Percentiles rank a stretch among this genome's conserved stretches.
Evolutionary conservation across 2,113 vertebrate genomes (phyloP).

Genomic region (Poicephalus gulielmi): DNA sequence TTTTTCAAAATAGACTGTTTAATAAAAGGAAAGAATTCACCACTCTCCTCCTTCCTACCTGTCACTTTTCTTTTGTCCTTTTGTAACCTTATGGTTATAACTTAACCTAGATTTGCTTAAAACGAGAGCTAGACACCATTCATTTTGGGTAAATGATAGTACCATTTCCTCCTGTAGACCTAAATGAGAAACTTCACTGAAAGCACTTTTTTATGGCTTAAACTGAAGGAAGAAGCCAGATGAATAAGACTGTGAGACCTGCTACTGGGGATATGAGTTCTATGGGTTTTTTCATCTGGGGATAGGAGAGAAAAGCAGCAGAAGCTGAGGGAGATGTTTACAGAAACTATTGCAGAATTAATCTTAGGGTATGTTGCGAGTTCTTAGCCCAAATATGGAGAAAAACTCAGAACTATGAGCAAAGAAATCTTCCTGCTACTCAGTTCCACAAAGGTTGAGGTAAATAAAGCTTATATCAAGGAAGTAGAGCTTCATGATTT

Average conservation of each 20-base stretch:
- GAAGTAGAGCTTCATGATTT: not conserved
- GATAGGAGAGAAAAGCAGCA: not conserved
- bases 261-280: not conserved
- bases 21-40: not conserved
- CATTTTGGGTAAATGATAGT: not conserved
- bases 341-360: not conserved
- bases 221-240: not conserved
- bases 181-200: not conserved
- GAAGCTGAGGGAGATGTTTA: not conserved
- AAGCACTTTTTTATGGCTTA: not conserved
- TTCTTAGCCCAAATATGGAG: not conserved
- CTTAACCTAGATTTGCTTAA: not conserved
- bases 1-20: not conserved
- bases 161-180: not conserved
- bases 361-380: not conserved
- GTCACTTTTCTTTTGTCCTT: not conserved
- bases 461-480: not conserved
- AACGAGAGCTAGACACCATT: not conserved
- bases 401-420: not conserved
- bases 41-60: not conserved
- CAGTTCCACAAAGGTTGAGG: not conserved
- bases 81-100: not conserved
- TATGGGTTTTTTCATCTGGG: not conserved
- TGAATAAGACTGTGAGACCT: not conserved
- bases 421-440: not conserved